phyloP scores from a whole-genome alignment of 2,888 invertebrate genomes.

The Sympetrum striolatum region DNA sequence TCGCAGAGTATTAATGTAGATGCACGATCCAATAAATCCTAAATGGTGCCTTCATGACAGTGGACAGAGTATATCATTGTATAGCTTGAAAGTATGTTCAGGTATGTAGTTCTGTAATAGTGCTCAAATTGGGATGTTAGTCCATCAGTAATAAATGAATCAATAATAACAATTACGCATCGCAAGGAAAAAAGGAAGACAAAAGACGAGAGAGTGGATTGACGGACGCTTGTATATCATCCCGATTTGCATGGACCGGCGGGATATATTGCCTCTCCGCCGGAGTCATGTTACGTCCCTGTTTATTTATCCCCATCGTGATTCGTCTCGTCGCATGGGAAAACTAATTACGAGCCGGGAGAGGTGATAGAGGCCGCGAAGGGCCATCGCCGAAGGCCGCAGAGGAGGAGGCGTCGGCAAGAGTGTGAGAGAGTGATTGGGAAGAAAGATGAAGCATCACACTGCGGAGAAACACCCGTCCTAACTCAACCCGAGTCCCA shows the following conservation, averaged over 20 bases:
- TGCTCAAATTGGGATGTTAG: no score
- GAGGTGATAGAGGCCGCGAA: slow-evolving; percentile 24
- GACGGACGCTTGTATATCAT: slow-evolving; percentile 1
- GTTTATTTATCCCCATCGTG: slow-evolving; percentile 38
- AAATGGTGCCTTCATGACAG: no score
- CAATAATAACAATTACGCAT: no score
- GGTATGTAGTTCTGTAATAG: no score
- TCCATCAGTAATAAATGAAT: no score
- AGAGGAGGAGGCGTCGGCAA: no score
- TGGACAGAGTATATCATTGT: no score
- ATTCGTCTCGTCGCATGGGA: slow-evolving; percentile 38
- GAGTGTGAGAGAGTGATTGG: background rate
- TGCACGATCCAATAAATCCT: no score
- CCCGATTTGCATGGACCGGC: slow-evolving; percentile 26
- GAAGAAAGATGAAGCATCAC: slow-evolving; percentile 14
- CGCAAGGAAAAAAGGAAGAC: background rate
- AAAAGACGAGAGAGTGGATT: background rate
- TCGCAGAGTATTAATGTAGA: no score
- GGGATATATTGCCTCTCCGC: slow-evolving; percentile 24
- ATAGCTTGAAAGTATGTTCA: no score
- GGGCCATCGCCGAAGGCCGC: background rate
- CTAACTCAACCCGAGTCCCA: slow-evolving; percentile 20
- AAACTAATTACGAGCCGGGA: slow-evolving; percentile 31
- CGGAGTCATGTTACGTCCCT: slow-evolving; percentile 37
- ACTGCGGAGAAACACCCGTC: slow-evolving; percentile 23